A percentile compares a stretch with the other conserved stretches of the same genome.
Evolutionary conservation across 2,113 vertebrate genomes (phyloP).

Genomic region (Hiodon tergisus): DNA sequence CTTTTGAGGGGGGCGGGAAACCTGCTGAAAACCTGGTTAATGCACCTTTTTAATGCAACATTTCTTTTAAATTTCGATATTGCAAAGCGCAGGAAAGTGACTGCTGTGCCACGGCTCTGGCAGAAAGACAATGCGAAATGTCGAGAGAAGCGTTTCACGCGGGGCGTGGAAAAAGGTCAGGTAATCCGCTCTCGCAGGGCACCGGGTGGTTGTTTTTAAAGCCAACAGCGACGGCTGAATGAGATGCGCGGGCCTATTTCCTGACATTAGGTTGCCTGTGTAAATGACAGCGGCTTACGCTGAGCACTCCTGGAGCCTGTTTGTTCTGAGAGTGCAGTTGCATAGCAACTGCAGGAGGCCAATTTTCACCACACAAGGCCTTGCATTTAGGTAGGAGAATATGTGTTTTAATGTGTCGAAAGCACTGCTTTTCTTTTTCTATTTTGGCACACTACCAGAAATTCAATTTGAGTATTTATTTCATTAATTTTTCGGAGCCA

Average conservation of each 20-base stretch:
- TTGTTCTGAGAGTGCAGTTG: conserved; percentile 52
- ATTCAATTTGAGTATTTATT: conserved; percentile 17
- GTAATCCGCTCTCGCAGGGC: conserved; percentile 40
- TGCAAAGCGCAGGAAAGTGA: too few relatives aligned
- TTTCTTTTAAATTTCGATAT: too few relatives aligned
- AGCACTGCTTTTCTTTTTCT: not conserved
- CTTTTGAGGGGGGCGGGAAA: too few relatives aligned
- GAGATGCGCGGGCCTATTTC: conserved; percentile 50
- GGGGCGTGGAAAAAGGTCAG: conserved; percentile 31
- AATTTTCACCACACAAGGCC: conserved; percentile 54
- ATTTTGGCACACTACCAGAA: conserved; percentile 23
- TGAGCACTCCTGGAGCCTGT: conserved; percentile 32
- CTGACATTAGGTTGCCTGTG: conserved; percentile 59
- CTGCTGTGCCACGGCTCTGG: not conserved
- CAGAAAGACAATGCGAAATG: not conserved
- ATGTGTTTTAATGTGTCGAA: conserved; percentile 23
- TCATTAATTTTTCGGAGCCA: not conserved
- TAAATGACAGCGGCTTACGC: conserved; percentile 59
- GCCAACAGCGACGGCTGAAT: conserved; percentile 34
- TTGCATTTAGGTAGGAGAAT: conserved; percentile 52
- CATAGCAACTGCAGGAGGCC: conserved; percentile 56
- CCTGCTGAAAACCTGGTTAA: too few relatives aligned
- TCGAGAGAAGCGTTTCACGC: conserved; percentile 5
- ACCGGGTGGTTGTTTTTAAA: conserved; percentile 37
- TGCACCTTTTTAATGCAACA: too few relatives aligned